phyloP scores from a whole-genome alignment of 2,888 invertebrate species.

The Drosophila anomelani region DNA sequence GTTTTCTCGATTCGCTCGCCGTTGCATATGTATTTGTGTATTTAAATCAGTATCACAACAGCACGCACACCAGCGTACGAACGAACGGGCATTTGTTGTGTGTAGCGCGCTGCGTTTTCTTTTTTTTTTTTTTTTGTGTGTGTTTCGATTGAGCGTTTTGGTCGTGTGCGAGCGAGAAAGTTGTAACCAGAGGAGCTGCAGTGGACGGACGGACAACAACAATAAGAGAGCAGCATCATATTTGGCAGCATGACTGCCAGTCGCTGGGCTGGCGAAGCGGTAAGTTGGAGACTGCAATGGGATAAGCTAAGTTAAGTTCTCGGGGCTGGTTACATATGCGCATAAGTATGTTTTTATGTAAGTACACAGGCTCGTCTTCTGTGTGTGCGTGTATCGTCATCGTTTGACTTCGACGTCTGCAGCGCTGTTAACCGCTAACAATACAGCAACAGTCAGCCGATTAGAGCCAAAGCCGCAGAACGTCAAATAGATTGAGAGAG shows the following conservation, averaged over 20 bases:
- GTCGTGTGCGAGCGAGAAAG: constrained; percentile 48
- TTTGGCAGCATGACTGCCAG: constrained; percentile 30
- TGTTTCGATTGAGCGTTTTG: constrained; percentile 9
- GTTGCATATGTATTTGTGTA: constrained; percentile 26
- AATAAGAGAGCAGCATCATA: constrained; percentile 42
- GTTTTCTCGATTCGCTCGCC: constrained; percentile 38
- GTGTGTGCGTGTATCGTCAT: constrained; percentile 18
- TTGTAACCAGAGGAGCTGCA: constrained; percentile 25
- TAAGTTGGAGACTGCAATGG: constrained; percentile 51
- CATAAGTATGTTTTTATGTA: constrained; percentile 17
- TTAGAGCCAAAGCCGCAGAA: constrained; percentile 8
- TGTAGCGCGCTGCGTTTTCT: constrained; percentile 40
- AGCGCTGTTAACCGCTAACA: constrained; percentile 31
- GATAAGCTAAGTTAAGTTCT: constrained; percentile 7
- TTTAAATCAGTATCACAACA: constrained; percentile 38
- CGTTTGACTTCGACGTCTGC: constrained; percentile 13
- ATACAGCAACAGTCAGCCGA: constrained; percentile 14
- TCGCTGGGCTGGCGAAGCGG: constrained; percentile 61
- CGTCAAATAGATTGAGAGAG: not conserved
- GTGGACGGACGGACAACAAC: constrained; percentile 28
- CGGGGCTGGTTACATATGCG: constrained; percentile 15
- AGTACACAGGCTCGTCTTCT: constrained; percentile 17
- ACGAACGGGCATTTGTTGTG: constrained; percentile 25
- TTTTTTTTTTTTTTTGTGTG: constrained; percentile 32
- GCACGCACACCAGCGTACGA: constrained; percentile 12